Conservation (phyloP, 2,888 invertebrate genomes). For the Deilephila porcellus region DNA sequence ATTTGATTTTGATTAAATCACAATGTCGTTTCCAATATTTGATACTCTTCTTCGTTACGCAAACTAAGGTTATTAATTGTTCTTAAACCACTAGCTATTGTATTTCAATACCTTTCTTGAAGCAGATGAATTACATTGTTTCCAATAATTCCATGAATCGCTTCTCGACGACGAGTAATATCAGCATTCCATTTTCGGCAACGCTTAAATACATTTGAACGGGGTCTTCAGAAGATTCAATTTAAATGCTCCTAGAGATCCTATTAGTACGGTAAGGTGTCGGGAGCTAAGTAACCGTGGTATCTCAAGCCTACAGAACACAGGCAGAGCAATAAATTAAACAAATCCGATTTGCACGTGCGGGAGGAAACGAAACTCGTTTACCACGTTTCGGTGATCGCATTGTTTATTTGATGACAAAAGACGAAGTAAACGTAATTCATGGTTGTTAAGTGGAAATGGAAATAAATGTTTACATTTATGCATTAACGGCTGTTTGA, state of each 20-base stretch:
- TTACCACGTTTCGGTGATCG: slow-evolving; percentile 63
- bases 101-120: not conserved
- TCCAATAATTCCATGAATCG: not conserved
- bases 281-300: slow-evolving; percentile 78
- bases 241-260: slow-evolving; percentile 76
- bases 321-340: slow-evolving; percentile 79
- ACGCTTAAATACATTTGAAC: slow-evolving; percentile 54
- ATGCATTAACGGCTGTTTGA: slow-evolving; percentile 11
- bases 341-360: slow-evolving; percentile 83
- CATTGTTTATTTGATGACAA: slow-evolving; percentile 68
- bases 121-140: not conserved
- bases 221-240: slow-evolving; percentile 67
- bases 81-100: not conserved
- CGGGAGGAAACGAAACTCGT: slow-evolving; percentile 62
- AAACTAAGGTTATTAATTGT: not conserved
- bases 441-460: slow-evolving; percentile 38
- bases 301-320: slow-evolving; percentile 60
- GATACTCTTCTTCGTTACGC: too few species aligned
- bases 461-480: slow-evolving; percentile 37
- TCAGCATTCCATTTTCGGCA: slow-evolving; percentile 44
- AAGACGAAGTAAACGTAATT: slow-evolving; percentile 52
- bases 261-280: slow-evolving; percentile 80
- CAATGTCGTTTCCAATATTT: too few species aligned
- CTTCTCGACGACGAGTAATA: slow-evolving; percentile 34
- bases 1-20: too few species aligned